Evolutionary conservation across 2,113 vertebrate genomes (phyloP).

Genomic region (Argyrosomus japonicus): DNA sequence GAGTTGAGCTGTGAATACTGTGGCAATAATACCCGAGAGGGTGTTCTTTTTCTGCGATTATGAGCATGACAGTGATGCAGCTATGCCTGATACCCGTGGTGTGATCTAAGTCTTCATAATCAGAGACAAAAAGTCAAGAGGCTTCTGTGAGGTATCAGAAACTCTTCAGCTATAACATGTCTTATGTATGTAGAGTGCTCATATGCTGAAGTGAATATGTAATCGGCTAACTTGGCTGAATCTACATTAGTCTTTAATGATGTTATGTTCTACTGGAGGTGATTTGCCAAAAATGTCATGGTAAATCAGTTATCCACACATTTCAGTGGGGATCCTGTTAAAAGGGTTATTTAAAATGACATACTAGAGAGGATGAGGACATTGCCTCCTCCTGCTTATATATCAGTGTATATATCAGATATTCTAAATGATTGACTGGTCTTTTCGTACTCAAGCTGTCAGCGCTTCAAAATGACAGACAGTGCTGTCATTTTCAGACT

Average conservation of each 20-base stretch:
- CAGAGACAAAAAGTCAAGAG: constrained; percentile 63
- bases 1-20: constrained; percentile 67
- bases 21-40: constrained; percentile 69
- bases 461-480: constrained; percentile 43
- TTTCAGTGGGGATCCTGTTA: neutral
- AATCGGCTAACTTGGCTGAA: neutral
- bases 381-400: constrained; percentile 26
- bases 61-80: constrained; percentile 67
- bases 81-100: constrained; percentile 28
- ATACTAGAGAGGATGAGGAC: neutral
- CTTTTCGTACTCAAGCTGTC: constrained; percentile 21
- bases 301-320: neutral
- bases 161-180: constrained; percentile 32
- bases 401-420: constrained; percentile 49
- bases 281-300: neutral
- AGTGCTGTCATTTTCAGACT: constrained; percentile 40
- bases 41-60: constrained; percentile 69
- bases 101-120: constrained; percentile 36
- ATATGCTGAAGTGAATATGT: neutral
- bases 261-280: neutral
- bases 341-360: neutral
- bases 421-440: constrained; percentile 41
- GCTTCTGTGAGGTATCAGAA: constrained; percentile 36
- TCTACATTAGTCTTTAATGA: neutral
- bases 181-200: neutral